These are phyloP conservation scores for Cremastinae sp. DNA, from an alignment of 2,888 invertebrate species.

Conservation along the genomic window DNA sequence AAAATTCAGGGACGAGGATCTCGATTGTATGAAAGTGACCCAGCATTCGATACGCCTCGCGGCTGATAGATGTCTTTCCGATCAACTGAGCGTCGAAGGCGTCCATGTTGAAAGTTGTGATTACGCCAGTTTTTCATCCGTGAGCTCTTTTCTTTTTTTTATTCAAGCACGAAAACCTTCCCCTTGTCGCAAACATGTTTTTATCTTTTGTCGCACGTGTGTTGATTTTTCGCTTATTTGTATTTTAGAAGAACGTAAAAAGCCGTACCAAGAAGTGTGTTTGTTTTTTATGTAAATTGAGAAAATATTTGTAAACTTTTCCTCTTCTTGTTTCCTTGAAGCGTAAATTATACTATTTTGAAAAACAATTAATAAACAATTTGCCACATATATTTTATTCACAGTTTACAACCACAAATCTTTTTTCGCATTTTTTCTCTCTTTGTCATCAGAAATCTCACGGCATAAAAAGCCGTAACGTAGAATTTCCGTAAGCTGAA, in stretches of 20 bases:
- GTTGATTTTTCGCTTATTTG: no score
- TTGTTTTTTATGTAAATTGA: slow-evolving; percentile 45
- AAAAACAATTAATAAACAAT: background rate
- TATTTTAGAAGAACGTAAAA: no score
- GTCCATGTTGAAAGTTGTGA: slow-evolving; percentile 63
- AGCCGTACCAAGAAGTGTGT: no score
- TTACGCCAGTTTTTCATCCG: slow-evolving; percentile 62
- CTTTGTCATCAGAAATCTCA: slow-evolving; percentile 14
- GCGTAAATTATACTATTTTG: background rate
- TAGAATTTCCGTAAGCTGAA: slow-evolving; percentile 53
- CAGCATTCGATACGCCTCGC: slow-evolving; percentile 61
- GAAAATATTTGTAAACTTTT: no score
- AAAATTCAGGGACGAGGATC: slow-evolving; percentile 23
- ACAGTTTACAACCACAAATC: no score
- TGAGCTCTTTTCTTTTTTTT: background rate
- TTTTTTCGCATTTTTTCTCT: slow-evolving; percentile 11
- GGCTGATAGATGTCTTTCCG: slow-evolving; percentile 66
- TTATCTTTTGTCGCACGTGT: background rate
- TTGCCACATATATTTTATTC: background rate
- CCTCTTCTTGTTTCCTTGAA: no score
- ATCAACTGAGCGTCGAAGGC: slow-evolving; percentile 59
- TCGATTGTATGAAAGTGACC: slow-evolving; percentile 59
- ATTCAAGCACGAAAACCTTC: background rate
- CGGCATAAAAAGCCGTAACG: slow-evolving; percentile 56
- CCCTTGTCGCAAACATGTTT: background rate